A percentile compares a stretch with the other conserved stretches of the same genome.
Conservation (phyloP, 2,888 invertebrate genomes). For the Aleiodes testaceus region DNA sequence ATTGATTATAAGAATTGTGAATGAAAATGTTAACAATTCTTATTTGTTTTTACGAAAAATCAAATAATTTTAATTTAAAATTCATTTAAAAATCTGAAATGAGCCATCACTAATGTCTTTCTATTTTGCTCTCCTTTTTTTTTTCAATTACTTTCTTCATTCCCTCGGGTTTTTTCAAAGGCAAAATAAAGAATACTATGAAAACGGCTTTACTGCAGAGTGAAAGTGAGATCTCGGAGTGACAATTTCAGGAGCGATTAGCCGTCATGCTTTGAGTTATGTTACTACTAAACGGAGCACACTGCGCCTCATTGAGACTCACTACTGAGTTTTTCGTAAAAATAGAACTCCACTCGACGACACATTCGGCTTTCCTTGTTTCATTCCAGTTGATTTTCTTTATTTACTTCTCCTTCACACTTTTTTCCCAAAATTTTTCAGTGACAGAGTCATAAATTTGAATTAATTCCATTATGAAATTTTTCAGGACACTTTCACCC, state of each 20-base stretch:
- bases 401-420: slow-evolving; percentile 41
- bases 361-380: slow-evolving; percentile 37
- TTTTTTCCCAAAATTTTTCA: slow-evolving; percentile 46
- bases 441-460: slow-evolving; percentile 39
- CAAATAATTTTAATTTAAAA: slow-evolving; percentile 2
- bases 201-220: slow-evolving; percentile 36
- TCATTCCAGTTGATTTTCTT: slow-evolving; percentile 36
- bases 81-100: neutral
- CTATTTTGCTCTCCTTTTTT: slow-evolving; percentile 5
- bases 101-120: slow-evolving; percentile 22
- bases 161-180: neutral
- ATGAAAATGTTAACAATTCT: slow-evolving; percentile 20
- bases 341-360: slow-evolving; percentile 60
- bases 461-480: slow-evolving; percentile 40
- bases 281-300: slow-evolving; percentile 67
- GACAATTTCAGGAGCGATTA: slow-evolving; percentile 72
- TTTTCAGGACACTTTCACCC: slow-evolving; percentile 21
- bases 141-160: neutral
- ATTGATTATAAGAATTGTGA: slow-evolving; percentile 9
- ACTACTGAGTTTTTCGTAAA: slow-evolving; percentile 64
- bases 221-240: slow-evolving; percentile 65
- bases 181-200: neutral
- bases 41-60: too few relatives aligned
- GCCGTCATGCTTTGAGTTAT: slow-evolving; percentile 71
- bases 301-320: slow-evolving; percentile 63